Evolutionary conservation across 2,888 invertebrate species (phyloP), one percentile per base, ranked within the genome.

Genomic region (Drosophila mulleri): DNA sequence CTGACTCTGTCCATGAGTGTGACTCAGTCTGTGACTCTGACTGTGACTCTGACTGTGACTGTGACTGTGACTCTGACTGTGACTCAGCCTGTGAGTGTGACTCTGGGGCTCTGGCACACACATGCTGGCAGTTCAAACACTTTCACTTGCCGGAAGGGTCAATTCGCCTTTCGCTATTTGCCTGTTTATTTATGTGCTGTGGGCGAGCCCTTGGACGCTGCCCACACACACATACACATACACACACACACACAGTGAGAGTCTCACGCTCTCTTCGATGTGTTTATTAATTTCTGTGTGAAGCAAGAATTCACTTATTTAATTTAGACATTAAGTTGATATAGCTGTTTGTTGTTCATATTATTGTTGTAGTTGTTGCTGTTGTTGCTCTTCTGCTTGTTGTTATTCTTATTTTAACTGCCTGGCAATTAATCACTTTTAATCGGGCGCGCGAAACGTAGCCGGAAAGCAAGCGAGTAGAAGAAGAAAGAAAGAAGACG

Each of bases 281-380:
- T 84, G 78, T 84, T 88, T 89, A 89, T 89, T 89, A 89, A 81
- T 89, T 83, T 75, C 83, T 83, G 68, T 78, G 69, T 74, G 68
- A 62, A n/a, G 64, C 63, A 29, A 82, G 71, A 75, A 82, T 89
- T 87, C 77, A 83, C 79, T 84, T 87, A 85, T 83, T 83, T 89
- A 79, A 82, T 89, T 86, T 84, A 77, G 81, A 81, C 80, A 88
- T 85, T 78, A 85, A 85, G 75, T 88, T 75, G 71, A 47, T 50
- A 50, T 50, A 50, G 32, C 32, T 52, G 52, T 52, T 52, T 53
- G 29, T 45, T 52, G 53, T 54, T 61, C n/a, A 7, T 58, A 20
- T 48, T 52, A 39, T 32, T 68, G 59, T 62, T 80, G 77, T n/a
- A 75, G 60, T 56, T 67, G 60, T 41, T 68, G 52, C 16, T 32